Evolutionary conservation across 2,888 invertebrate species (phyloP).

Genomic region (Apamea monoglypha): DNA sequence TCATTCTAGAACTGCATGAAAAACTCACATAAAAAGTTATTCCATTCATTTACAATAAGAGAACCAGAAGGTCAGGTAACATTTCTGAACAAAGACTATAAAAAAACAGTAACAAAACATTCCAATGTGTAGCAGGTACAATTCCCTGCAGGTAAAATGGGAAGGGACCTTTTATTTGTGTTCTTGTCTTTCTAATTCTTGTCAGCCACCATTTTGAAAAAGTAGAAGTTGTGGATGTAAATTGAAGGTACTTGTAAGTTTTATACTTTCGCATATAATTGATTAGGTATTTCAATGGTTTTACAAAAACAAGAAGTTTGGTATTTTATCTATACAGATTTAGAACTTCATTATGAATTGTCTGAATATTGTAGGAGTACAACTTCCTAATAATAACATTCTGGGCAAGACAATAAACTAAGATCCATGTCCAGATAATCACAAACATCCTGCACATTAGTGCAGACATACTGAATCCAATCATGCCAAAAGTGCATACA

Average conservation of each 20-base stretch:
- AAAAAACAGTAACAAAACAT: slow-evolving; percentile 23
- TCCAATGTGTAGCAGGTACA: slow-evolving; percentile 48
- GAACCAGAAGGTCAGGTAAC: slow-evolving; percentile 30
- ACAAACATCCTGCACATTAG: neutral
- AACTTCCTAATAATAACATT: neutral
- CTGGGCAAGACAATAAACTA: neutral
- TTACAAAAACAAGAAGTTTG: neutral
- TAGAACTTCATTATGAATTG: neutral
- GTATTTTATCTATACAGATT: neutral
- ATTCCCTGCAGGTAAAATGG: slow-evolving; percentile 15
- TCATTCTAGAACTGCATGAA: slow-evolving; percentile 2
- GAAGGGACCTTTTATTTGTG: slow-evolving; percentile 46
- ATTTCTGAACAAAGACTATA: slow-evolving; percentile 14
- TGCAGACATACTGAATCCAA: neutral
- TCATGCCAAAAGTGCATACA: slow-evolving; percentile 26
- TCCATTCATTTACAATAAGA: neutral
- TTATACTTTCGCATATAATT: neutral
- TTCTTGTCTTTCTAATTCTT: no score
- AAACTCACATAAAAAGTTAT: slow-evolving; percentile 9
- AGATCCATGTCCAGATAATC: neutral
- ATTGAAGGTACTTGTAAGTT: neutral
- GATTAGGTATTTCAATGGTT: no score
- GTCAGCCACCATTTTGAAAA: slow-evolving; percentile 29
- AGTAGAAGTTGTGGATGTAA: neutral
- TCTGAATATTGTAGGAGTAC: neutral